These are phyloP conservation scores for Paracentrotus lividus DNA, from an alignment of 53 echinoderm and acorn worm species.

Conservation along the genomic window DNA sequence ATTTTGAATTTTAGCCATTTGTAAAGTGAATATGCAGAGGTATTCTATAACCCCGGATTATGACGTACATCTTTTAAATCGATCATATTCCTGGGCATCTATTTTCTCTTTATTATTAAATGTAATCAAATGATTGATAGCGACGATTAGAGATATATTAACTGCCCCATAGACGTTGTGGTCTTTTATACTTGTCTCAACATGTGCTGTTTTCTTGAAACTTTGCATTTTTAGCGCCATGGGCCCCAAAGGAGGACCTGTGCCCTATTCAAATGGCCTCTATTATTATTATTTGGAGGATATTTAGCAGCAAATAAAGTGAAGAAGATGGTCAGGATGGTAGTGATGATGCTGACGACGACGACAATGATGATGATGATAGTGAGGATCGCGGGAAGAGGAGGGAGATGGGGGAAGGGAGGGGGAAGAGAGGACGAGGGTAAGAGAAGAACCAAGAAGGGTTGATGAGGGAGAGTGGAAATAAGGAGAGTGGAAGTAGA, in stretches of 20 bases:
- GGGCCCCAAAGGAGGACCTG: too few species aligned
- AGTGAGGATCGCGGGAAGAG: not conserved
- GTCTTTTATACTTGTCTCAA: not conserved
- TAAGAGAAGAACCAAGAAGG: too few species aligned
- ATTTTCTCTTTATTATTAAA: not conserved
- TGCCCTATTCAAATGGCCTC: too few species aligned
- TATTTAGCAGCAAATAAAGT: too few species aligned
- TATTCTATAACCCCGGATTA: not conserved
- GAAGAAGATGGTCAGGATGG: not conserved
- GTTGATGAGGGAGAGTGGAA: not conserved
- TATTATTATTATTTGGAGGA: too few species aligned
- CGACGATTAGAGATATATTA: not conserved
- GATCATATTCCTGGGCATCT: not conserved
- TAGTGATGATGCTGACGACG: not conserved
- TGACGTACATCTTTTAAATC: not conserved
- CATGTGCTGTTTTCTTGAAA: too few species aligned
- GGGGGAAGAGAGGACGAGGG: not conserved
- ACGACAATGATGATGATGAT: not conserved
- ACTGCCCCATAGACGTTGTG: not conserved
- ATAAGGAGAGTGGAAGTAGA: not conserved
- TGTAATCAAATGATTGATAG: conserved; percentile 15
- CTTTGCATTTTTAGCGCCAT: too few species aligned
- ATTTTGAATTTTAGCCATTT: not conserved
- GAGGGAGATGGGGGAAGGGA: not conserved
- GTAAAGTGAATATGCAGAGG: conserved; percentile 27